Conservation (phyloP, 2,888 invertebrate genomes). For the Gastrophysa polygoni region DNA sequence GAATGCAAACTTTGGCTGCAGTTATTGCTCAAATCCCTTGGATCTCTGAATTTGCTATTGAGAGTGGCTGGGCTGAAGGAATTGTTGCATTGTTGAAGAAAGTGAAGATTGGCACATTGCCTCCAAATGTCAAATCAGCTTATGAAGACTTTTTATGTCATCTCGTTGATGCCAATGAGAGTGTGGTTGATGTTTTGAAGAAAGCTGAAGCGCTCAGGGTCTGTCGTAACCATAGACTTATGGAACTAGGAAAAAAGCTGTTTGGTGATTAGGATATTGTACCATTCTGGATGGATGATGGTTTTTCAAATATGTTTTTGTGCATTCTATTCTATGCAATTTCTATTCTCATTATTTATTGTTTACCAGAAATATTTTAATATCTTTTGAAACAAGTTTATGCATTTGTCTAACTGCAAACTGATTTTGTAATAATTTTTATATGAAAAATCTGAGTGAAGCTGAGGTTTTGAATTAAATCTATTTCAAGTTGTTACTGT, state of each 20-base stretch:
- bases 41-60: constrained; percentile 89
- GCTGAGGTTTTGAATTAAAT: not conserved
- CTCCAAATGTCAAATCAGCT: constrained; percentile 84
- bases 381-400: not conserved
- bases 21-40: constrained; percentile 82
- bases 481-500: constrained; percentile 10
- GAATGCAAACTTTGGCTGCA: constrained; percentile 85
- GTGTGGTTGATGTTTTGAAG: constrained; percentile 76
- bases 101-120: constrained; percentile 81
- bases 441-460: constrained; percentile 1
- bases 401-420: constrained; percentile 7
- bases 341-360: not conserved
- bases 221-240: constrained; percentile 85
- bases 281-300: too few species aligned
- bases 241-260: constrained; percentile 86
- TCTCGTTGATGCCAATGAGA: constrained; percentile 78
- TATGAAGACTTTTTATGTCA: constrained; percentile 89
- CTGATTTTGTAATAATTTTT: constrained; percentile 8
- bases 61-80: constrained; percentile 93
- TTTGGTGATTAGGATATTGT: constrained; percentile 75
- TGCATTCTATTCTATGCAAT: too few species aligned
- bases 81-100: constrained; percentile 81
- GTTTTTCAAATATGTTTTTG: too few species aligned
- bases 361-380: not conserved
- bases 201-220: constrained; percentile 82